phyloP scores from a whole-genome alignment of 2,113 vertebrate genomes.

The Rutilus rutilus region DNA sequence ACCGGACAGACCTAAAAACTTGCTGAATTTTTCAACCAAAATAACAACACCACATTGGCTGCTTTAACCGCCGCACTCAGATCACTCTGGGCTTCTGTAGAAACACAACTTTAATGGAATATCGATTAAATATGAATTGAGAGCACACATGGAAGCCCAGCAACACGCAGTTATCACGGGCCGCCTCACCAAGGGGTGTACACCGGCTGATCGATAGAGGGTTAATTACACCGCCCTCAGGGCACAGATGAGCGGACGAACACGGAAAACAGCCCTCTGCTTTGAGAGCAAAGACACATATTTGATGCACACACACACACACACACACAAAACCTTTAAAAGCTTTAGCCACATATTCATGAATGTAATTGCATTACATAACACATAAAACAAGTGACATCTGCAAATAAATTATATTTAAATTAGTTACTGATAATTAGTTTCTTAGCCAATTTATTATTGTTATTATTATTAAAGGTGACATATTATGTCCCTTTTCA shows the following conservation, averaged over 20 bases:
- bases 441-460: neutral
- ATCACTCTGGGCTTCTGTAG: conserved; percentile 32
- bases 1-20: conserved; percentile 41
- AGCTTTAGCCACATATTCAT: neutral
- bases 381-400: neutral
- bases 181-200: conserved; percentile 57
- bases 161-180: conserved; percentile 70
- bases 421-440: neutral
- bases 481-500: too few relatives aligned
- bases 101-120: conserved; percentile 70
- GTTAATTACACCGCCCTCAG: conserved; percentile 68
- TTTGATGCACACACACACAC: neutral
- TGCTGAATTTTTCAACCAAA: conserved; percentile 28
- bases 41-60: neutral
- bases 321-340: neutral
- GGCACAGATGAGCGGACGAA: conserved; percentile 32
- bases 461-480: neutral
- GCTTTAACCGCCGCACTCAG: conserved; percentile 17
- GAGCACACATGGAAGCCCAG: conserved; percentile 62
- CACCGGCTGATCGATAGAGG: conserved; percentile 68
- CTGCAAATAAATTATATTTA: neutral
- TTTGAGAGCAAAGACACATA: conserved; percentile 11
- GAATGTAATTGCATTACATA: conserved; percentile 10
- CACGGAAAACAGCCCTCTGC: conserved; percentile 44
- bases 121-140: conserved; percentile 75